Evolutionary conservation across 2,888 invertebrate genomes (phyloP), one percentile per base, ranked within the genome.

Genomic region (Dolichomitus sp.): DNA sequence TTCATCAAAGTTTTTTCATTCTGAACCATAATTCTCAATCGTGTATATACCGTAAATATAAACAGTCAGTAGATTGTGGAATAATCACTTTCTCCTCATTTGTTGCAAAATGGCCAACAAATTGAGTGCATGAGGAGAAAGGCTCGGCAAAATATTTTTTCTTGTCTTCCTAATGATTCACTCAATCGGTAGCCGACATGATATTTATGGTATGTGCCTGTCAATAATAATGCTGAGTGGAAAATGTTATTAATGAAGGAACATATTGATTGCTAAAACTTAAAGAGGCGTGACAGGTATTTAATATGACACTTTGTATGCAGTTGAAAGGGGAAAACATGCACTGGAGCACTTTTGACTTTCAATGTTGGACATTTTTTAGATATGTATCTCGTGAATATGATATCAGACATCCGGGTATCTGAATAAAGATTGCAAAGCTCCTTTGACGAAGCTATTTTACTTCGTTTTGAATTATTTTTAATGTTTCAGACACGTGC

Each of bases 101-200:
- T 17, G 40, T 30, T 42, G 54, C 14, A 37, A 52, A 69, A 42
- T 52, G 40, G 23, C 40, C 19, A 33, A 57, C 45, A 54, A 65
- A 57, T 17, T 69, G 52, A 69, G 30, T 52, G 40, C 66, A 66
- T 7, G 50, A 19, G 37, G 79, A 68, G 65, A 79, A 79, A 73
- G 57, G 17, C 42, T 17, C 23, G 12, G 2, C 19, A 11, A 70
- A 75, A 75, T 75, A 42, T 75, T 19, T n/a, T 61, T 63, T n/a
- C 4, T 72, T 45, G 23, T 40, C 1, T 14, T 7, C 42, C n/a
- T 42, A 40, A 12, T 19, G 4, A 45, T n/a, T 69, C 59, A 37
- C 40, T 73, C 40, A 37, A 68, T 6, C 50, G 12, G 4, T 3
- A 33, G 33, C 33, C 17, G 0, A 37, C 50, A n/a, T 14, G 33